These are phyloP conservation scores for Chrysina gloriosa DNA, from an alignment of 2,888 invertebrate genomes.

Conservation along the genomic window DNA sequence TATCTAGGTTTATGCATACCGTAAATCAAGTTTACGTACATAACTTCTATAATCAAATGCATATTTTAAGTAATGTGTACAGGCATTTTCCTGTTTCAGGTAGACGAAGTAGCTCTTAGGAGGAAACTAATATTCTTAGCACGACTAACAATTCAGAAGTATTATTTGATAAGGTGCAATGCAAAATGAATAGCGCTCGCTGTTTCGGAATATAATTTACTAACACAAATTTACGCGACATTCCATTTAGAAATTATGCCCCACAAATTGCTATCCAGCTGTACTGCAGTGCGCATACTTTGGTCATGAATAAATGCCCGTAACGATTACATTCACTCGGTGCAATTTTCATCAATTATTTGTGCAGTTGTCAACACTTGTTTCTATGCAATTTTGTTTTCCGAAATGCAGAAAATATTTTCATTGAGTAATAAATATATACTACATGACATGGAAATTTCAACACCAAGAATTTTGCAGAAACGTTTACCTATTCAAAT, in stretches of 20 bases:
- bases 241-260: conserved; percentile 26
- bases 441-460: too few species aligned
- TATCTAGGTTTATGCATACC: neutral
- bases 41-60: neutral
- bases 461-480: too few species aligned
- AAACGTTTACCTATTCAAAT: too few species aligned
- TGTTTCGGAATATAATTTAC: neutral
- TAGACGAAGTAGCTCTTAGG: neutral
- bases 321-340: conserved; percentile 24
- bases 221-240: neutral
- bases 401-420: too few species aligned
- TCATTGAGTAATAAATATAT: too few species aligned
- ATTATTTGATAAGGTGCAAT: neutral
- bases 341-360: conserved; percentile 41
- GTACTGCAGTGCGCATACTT: conserved; percentile 47
- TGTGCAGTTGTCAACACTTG: conserved; percentile 26
- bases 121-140: neutral
- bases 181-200: neutral
- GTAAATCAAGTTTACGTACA: neutral
- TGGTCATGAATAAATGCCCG: conserved; percentile 48
- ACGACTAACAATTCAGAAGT: too few species aligned
- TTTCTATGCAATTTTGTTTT: too few species aligned
- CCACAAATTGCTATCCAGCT: conserved; percentile 18
- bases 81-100: too few species aligned
- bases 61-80: neutral